Conservation (phyloP, 2,113 vertebrate species). For the Trichomycterus rosablanca region DNA sequence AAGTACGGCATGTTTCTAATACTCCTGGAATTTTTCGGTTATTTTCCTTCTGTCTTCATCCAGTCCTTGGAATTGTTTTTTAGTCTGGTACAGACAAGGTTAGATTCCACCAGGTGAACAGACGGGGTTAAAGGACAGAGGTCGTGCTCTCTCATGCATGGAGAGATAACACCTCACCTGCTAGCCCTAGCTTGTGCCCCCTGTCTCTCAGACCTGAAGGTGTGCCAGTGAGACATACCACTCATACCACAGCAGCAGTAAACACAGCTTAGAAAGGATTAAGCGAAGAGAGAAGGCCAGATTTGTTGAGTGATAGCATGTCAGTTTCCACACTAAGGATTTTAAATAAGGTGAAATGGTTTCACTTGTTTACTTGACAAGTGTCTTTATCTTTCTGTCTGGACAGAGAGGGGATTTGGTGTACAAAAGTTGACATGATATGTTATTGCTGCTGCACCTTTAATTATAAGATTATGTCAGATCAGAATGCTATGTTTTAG, state of each 20-base stretch:
- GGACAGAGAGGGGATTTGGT: background rate
- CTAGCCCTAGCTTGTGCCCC: constrained; percentile 37
- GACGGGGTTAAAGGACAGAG: constrained; percentile 8
- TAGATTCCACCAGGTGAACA: constrained; percentile 30
- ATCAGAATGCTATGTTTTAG: no score
- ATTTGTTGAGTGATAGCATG: constrained; percentile 17
- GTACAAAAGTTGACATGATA: background rate
- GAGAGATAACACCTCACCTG: constrained; percentile 39
- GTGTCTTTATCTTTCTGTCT: background rate
- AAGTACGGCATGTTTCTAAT: background rate
- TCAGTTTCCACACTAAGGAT: constrained; percentile 4
- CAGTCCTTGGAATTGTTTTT: constrained; percentile 31
- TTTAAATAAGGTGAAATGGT: constrained; percentile 22
- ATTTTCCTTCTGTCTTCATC: background rate
- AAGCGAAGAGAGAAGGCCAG: constrained; percentile 3
- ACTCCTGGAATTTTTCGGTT: constrained; percentile 15
- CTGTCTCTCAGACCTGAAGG: constrained; percentile 26
- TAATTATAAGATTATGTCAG: background rate
- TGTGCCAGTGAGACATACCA: constrained; percentile 38
- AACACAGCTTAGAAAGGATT: constrained; percentile 33
- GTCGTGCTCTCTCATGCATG: constrained; percentile 14
- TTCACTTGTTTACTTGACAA: constrained; percentile 14
- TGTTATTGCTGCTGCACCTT: background rate
- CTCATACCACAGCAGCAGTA: constrained; percentile 37
- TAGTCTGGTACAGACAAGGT: background rate